These are phyloP conservation scores for Mus minutoides DNA, from an alignment of 2,797 vertebrate species.

Conservation along the genomic window DNA sequence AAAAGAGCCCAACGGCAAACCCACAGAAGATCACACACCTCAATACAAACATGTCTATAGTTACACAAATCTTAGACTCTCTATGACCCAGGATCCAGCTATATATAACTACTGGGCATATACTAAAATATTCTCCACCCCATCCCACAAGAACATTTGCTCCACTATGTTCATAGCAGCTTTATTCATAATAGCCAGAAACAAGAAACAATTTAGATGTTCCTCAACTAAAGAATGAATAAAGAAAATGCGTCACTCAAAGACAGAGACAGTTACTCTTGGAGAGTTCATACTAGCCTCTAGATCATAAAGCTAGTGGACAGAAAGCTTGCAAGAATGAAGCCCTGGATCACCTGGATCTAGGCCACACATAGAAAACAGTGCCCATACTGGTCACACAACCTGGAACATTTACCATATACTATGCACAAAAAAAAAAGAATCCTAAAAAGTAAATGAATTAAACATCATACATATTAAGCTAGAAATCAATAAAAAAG, in stretches of 20 bases:
- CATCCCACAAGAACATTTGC: no score
- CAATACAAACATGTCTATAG: conserved; percentile 13
- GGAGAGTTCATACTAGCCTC: neutral
- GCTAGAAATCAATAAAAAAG: conserved; percentile 25
- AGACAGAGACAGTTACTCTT: neutral
- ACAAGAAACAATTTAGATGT: no score
- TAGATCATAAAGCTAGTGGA: neutral
- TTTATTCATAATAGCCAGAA: no score
- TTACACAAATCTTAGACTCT: neutral
- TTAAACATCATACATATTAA: conserved; percentile 3
- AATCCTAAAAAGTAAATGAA: conserved; percentile 22
- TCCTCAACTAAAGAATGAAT: no score
- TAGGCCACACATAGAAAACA: neutral
- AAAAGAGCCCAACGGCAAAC: neutral
- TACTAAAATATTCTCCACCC: neutral
- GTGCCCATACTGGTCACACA: neutral
- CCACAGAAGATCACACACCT: neutral
- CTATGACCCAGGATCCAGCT: neutral
- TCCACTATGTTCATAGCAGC: no score
- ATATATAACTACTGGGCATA: neutral
- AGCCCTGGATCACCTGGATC: neutral
- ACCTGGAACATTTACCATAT: neutral
- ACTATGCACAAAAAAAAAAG: neutral
- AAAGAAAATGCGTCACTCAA: neutral
- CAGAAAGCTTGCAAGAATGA: neutral